A percentile compares a stretch with the other conserved stretches of the same genome.
Evolutionary conservation across 1,140 invertebrate genomes (phyloP).

Genomic region (Apis dorsata): DNA sequence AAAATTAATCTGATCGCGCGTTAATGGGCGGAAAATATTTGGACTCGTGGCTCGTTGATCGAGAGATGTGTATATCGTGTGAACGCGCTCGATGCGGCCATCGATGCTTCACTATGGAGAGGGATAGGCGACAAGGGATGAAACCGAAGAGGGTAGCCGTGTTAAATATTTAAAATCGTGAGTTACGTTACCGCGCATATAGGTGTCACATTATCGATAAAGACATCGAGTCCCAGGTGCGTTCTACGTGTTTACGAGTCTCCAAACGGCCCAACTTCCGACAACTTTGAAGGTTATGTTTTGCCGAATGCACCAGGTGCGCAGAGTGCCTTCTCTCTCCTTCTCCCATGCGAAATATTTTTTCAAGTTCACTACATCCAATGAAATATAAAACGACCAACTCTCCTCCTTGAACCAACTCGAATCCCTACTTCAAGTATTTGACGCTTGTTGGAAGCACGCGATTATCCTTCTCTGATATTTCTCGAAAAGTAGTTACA

Average conservation of each 20-base stretch:
- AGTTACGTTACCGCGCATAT: slow-evolving; percentile 65
- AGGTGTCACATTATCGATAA: slow-evolving; percentile 70
- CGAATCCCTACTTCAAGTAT: too few species aligned
- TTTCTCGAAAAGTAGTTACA: too few species aligned
- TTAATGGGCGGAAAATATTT: slow-evolving; percentile 23
- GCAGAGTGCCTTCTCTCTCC: background rate
- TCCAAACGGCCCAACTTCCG: slow-evolving; percentile 68
- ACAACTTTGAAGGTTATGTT: slow-evolving; percentile 70
- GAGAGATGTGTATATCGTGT: slow-evolving; percentile 37
- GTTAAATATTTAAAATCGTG: slow-evolving; percentile 70
- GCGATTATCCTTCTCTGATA: slow-evolving; percentile 8
- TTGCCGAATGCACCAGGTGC: slow-evolving; percentile 69
- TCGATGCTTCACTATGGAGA: slow-evolving; percentile 15
- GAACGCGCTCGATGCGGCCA: slow-evolving; percentile 29
- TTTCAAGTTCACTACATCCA: too few species aligned
- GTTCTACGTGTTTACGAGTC: slow-evolving; percentile 73
- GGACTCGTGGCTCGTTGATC: slow-evolving; percentile 33
- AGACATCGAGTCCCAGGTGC: slow-evolving; percentile 72
- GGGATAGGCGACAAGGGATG: background rate
- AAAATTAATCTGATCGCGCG: slow-evolving; percentile 41
- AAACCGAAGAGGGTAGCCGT: slow-evolving; percentile 32
- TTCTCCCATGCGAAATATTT: slow-evolving; percentile 27
- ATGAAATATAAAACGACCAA: too few species aligned
- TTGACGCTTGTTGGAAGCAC: too few species aligned
- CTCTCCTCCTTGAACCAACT: too few species aligned